These are phyloP conservation scores for Monopterus albus DNA, from an alignment of 2,113 vertebrate species.

Conservation along the genomic window DNA sequence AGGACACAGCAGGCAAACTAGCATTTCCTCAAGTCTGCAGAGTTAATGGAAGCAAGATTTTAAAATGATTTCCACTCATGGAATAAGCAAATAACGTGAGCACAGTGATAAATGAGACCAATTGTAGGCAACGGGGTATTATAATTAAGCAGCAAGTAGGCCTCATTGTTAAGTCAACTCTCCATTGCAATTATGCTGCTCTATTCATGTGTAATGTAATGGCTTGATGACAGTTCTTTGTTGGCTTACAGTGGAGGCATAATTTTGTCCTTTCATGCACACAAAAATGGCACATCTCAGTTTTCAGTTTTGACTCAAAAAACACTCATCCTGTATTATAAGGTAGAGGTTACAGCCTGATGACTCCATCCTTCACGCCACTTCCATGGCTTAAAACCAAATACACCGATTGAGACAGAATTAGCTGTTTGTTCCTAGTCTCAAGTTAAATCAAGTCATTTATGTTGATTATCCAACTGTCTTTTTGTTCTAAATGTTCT, in stretches of 20 bases:
- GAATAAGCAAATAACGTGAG: conserved; percentile 65
- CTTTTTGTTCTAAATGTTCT: no score
- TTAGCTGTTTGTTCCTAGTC: no score
- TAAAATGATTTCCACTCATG: conserved; percentile 58
- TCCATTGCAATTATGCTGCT: conserved; percentile 76
- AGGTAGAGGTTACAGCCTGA: conserved; percentile 20
- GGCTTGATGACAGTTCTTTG: conserved; percentile 76
- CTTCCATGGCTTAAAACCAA: no score
- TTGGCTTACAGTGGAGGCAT: conserved; percentile 72
- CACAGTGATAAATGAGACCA: conserved; percentile 74
- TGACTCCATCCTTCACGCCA: background rate
- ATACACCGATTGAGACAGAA: no score
- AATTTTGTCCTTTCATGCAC: conserved; percentile 75
- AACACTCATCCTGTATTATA: conserved; percentile 18
- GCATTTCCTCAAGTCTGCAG: conserved; percentile 53
- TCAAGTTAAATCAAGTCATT: background rate
- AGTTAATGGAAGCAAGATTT: conserved; percentile 61
- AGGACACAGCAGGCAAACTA: conserved; percentile 39
- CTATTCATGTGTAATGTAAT: conserved; percentile 81
- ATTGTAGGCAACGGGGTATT: conserved; percentile 72
- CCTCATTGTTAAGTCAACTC: conserved; percentile 76
- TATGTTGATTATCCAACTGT: no score
- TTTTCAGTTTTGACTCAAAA: conserved; percentile 55
- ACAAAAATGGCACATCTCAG: conserved; percentile 68
- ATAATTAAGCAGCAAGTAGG: conserved; percentile 78